Conservation (phyloP, 2,113 vertebrate genomes). For the Ictalurus furcatus region DNA sequence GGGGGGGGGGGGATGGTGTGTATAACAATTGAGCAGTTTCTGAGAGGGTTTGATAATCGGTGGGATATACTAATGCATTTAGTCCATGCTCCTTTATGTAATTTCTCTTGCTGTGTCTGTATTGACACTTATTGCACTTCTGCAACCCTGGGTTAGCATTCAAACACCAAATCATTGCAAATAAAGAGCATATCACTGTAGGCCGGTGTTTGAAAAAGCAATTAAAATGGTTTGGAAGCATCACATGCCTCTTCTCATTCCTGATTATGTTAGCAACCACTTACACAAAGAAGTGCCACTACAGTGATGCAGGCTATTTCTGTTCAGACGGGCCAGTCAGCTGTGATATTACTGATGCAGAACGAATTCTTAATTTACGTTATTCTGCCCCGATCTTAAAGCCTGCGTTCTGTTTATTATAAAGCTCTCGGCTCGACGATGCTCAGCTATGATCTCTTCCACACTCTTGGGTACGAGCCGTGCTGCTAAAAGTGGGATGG, state of each 20-base stretch:
- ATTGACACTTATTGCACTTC: background rate
- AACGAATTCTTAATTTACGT: background rate
- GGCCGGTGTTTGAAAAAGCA: background rate
- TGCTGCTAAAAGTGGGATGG: slow-evolving; percentile 16
- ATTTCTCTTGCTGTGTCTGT: background rate
- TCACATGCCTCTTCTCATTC: background rate
- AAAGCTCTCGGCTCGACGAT: background rate
- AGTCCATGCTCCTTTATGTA: background rate
- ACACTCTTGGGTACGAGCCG: background rate
- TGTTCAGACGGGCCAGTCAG: background rate
- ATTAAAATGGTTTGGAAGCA: background rate
- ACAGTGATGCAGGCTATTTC: background rate
- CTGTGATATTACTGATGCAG: background rate
- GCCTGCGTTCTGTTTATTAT: background rate
- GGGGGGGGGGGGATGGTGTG: too few species aligned
- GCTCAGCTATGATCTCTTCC: slow-evolving; percentile 2
- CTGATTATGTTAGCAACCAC: background rate
- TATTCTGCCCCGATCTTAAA: slow-evolving; percentile 16
- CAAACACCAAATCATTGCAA: background rate
- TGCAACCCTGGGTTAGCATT: background rate
- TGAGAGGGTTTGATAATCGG: background rate
- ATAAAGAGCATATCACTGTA: background rate
- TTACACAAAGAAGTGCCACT: background rate
- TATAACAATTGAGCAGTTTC: background rate
- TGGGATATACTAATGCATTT: background rate